These are phyloP conservation scores for Limnephilus auricula DNA, from an alignment of 2,888 invertebrate species.

Conservation along the genomic window DNA sequence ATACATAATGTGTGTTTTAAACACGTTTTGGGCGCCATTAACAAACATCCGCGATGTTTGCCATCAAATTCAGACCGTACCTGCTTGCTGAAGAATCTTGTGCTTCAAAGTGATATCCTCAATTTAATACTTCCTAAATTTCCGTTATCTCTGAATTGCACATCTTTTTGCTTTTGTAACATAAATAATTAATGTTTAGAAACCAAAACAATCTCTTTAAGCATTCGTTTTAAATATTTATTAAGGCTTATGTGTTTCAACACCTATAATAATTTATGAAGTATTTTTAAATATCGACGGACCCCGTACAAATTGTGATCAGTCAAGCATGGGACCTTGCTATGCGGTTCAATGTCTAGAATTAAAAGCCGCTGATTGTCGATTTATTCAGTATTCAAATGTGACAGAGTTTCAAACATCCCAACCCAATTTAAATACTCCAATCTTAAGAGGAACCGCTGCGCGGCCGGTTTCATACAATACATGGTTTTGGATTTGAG, in stretches of 20 bases:
- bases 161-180: background rate
- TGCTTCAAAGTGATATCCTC: background rate
- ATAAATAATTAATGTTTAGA: background rate
- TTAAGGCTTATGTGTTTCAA: background rate
- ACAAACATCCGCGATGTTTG: constrained; percentile 22
- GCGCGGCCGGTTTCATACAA: too few species aligned
- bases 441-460: too few species aligned
- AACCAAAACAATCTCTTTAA: background rate
- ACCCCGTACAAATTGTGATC: too few species aligned
- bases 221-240: background rate
- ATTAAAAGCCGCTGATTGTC: too few species aligned
- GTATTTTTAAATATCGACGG: too few species aligned
- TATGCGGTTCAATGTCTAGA: too few species aligned
- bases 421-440: too few species aligned
- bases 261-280: too few species aligned
- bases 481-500: too few species aligned
- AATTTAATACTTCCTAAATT: background rate
- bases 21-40: background rate
- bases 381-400: too few species aligned
- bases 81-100: background rate
- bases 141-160: background rate
- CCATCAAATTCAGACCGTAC: background rate
- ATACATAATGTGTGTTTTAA: background rate
- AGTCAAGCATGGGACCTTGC: too few species aligned
- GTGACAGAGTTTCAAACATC: too few species aligned